A percentile compares a stretch with the other conserved stretches of the same genome.
phyloP scores from a whole-genome alignment of 2,888 invertebrate species.

The Drosophila cognata region DNA sequence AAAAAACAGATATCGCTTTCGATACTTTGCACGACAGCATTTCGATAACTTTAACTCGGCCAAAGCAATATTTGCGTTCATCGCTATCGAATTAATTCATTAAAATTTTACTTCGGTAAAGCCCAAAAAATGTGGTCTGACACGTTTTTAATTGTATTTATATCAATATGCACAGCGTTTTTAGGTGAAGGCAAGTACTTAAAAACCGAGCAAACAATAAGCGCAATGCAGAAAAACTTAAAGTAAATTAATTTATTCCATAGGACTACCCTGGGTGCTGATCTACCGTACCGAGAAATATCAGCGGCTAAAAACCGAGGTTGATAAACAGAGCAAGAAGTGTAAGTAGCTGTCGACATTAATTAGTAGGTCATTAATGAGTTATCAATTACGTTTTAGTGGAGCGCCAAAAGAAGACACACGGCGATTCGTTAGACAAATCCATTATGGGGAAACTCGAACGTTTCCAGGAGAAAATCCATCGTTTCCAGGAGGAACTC shows the following conservation, averaged over 20 bases:
- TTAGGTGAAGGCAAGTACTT: constrained; percentile 93
- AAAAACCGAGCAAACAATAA: not conserved
- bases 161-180: constrained; percentile 97
- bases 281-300: constrained; percentile 99
- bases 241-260: constrained; percentile 43
- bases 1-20: not conserved
- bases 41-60: constrained; percentile 33
- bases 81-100: constrained; percentile 48
- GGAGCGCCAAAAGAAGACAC: constrained; percentile 97
- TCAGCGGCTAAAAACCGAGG: constrained; percentile 98
- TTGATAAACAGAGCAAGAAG: constrained; percentile 99
- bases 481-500: constrained; percentile 91
- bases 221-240: not conserved
- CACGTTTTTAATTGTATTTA: constrained; percentile 96
- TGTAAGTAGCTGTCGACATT: constrained; percentile 87
- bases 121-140: constrained; percentile 87
- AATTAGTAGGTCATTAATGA: not conserved
- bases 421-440: constrained; percentile 95
- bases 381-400: constrained; percentile 86
- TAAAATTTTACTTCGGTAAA: constrained; percentile 37
- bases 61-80: constrained; percentile 15
- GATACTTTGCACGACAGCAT: constrained; percentile 11
- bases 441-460: constrained; percentile 87
- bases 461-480: too few species aligned
- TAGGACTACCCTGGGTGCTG: constrained; percentile 97